Evolutionary conservation across 2,797 vertebrate species (phyloP).

Genomic region (Cryptoprocta ferox): DNA sequence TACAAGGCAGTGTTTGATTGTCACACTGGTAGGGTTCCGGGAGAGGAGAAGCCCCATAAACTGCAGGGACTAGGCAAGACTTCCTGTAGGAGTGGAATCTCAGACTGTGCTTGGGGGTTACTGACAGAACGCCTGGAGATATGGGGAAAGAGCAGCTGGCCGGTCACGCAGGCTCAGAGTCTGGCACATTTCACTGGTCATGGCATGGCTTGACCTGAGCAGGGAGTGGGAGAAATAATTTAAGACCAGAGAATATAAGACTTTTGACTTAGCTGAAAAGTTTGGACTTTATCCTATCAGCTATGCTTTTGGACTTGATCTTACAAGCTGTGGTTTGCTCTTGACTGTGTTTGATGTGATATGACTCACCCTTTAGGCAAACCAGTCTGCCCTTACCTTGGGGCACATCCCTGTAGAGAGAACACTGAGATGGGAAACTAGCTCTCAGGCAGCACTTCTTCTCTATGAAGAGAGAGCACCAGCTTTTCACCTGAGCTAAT

Average conservation of each 20-base stretch:
- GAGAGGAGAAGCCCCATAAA: background rate
- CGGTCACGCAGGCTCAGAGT: background rate
- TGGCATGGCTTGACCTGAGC: background rate
- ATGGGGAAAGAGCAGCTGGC: background rate
- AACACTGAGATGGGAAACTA: background rate
- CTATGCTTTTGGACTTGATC: background rate
- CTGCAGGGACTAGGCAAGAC: background rate
- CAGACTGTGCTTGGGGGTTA: background rate
- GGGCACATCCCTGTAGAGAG: background rate
- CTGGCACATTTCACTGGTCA: background rate
- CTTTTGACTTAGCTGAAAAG: background rate
- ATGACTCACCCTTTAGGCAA: background rate
- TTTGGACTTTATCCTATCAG: background rate
- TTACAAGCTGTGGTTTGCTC: background rate
- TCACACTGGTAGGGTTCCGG: background rate
- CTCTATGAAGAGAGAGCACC: background rate
- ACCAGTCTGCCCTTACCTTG: background rate
- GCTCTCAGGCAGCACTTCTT: background rate
- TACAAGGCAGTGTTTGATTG: background rate
- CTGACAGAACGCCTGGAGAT: background rate
- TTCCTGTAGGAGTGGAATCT: background rate
- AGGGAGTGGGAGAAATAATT: background rate
- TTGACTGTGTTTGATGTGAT: background rate
- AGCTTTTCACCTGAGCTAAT: background rate
- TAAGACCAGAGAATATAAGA: background rate